These are phyloP conservation scores for Lasioglossum calceatum DNA, from an alignment of 2,888 invertebrate species.

Conservation along the genomic window DNA sequence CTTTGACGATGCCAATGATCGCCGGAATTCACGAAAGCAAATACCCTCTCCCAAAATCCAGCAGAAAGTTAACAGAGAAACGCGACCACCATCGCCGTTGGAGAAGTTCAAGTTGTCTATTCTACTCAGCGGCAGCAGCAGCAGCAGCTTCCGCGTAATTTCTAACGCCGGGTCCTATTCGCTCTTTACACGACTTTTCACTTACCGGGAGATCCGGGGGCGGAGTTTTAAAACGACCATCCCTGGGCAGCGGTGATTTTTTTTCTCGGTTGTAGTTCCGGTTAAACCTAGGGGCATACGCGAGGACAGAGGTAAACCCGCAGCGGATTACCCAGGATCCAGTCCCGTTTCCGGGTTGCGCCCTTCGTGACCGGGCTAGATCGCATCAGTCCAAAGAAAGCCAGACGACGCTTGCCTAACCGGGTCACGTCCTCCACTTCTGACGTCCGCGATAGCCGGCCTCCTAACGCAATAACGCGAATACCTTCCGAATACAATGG, in stretches of 20 bases:
- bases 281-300: slow-evolving; percentile 34
- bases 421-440: slow-evolving; percentile 56
- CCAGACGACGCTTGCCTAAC: slow-evolving; percentile 29
- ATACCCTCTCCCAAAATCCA: background rate
- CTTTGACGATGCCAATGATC: too few relatives aligned
- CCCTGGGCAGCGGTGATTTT: background rate
- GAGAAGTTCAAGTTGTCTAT: slow-evolving; percentile 48
- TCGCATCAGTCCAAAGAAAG: slow-evolving; percentile 50
- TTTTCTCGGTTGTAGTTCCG: slow-evolving; percentile 33
- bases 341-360: slow-evolving; percentile 58
- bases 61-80: background rate
- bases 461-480: slow-evolving; percentile 43
- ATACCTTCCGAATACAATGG: slow-evolving; percentile 40
- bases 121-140: background rate
- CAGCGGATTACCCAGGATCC: slow-evolving; percentile 60
- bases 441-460: slow-evolving; percentile 28
- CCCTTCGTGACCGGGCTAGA: slow-evolving; percentile 58
- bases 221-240: slow-evolving; percentile 66
- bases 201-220: slow-evolving; percentile 72
- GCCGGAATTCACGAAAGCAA: too few relatives aligned
- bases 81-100: background rate
- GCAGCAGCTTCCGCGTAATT: slow-evolving; percentile 61
- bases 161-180: slow-evolving; percentile 57
- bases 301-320: slow-evolving; percentile 62
- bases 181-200: slow-evolving; percentile 78